Evolutionary conservation across 1,140 invertebrate genomes (phyloP).

Genomic region (Drosophila yakuba): DNA sequence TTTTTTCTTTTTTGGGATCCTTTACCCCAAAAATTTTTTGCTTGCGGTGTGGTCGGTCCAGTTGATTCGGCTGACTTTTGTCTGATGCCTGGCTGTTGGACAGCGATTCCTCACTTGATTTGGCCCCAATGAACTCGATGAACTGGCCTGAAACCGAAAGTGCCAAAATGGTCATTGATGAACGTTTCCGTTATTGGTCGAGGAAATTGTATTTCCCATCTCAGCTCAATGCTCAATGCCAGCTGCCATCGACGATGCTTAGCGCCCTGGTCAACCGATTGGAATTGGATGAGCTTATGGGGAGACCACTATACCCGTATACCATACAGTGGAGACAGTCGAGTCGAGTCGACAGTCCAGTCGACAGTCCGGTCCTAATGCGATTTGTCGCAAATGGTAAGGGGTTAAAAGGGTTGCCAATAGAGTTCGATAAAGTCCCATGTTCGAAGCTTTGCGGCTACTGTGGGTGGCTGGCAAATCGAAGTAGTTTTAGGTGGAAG

Average conservation of each 20-base stretch:
- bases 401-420: constrained; percentile 24
- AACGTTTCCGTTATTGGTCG: constrained; percentile 67
- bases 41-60: constrained; percentile 32
- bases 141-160: constrained; percentile 67
- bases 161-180: constrained; percentile 74
- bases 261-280: constrained; percentile 43
- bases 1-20: constrained; percentile 4
- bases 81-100: constrained; percentile 19
- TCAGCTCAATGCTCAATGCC: constrained; percentile 23
- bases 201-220: constrained; percentile 64
- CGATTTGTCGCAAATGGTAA: constrained; percentile 48
- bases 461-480: constrained; percentile 10
- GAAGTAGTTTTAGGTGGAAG: constrained; percentile 20
- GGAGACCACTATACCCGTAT: neutral
- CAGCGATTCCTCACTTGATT: constrained; percentile 52
- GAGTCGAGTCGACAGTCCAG: constrained; percentile 4
- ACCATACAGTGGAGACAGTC: constrained; percentile 10
- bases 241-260: constrained; percentile 38
- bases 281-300: constrained; percentile 32
- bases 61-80: constrained; percentile 54
- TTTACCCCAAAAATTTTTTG: constrained; percentile 13
- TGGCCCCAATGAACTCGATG: constrained; percentile 57
- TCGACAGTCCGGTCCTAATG: constrained; percentile 31
- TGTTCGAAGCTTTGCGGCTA: constrained; percentile 16
- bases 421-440: constrained; percentile 9